Evolutionary conservation across 1,140 invertebrate species (phyloP).

Genomic region (Anastatus disparis): DNA sequence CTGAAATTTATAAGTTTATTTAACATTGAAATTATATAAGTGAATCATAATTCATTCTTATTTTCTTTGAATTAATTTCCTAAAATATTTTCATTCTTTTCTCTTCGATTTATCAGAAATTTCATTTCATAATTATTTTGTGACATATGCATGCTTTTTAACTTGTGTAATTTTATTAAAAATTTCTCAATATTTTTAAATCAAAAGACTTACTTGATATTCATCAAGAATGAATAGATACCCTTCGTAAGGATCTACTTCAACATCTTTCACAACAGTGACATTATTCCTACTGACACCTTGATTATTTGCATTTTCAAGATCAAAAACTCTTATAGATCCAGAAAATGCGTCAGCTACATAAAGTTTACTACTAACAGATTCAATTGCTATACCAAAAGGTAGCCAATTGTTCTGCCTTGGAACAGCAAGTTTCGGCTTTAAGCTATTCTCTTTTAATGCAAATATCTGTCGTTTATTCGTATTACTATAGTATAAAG

Average conservation of each 20-base stretch:
- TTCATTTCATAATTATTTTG: no score
- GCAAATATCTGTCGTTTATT: neutral
- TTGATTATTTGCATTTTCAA: neutral
- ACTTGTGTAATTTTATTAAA: no score
- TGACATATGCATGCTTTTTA: no score
- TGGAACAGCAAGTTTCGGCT: neutral
- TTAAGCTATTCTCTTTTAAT: neutral
- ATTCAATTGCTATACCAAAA: neutral
- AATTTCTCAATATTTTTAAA: no score
- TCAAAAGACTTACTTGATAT: neutral
- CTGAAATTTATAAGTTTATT: no score
- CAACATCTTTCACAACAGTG: neutral
- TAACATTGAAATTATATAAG: no score
- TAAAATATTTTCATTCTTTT: no score
- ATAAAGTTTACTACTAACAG: neutral
- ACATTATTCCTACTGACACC: neutral
- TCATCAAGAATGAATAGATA: conserved; percentile 17
- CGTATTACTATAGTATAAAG: conserved; percentile 1
- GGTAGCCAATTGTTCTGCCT: neutral
- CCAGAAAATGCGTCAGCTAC: neutral
- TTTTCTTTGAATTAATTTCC: no score
- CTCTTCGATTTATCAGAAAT: no score
- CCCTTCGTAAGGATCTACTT: neutral
- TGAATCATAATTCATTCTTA: no score
- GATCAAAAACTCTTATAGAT: neutral